Percentiles rank a stretch among this genome's conserved stretches.
Conservation (phyloP, 2,797 vertebrate genomes). For the Diceros bicornis region DNA sequence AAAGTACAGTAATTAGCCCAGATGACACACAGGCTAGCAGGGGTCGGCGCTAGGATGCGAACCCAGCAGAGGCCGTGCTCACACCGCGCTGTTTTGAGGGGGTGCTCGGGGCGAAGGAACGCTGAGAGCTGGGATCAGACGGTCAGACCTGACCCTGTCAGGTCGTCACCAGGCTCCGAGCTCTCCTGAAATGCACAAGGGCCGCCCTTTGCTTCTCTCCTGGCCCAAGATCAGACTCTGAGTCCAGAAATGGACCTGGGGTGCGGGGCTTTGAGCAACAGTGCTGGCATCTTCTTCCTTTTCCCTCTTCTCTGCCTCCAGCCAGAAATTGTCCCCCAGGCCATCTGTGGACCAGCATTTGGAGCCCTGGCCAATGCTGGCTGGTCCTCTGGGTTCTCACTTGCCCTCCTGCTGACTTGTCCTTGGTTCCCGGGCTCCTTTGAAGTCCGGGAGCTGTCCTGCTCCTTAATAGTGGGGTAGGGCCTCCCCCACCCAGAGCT, state of each 20-base stretch:
- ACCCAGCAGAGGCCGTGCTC: not conserved
- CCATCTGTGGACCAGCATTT: not conserved
- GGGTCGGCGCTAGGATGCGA: accelerated
- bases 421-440: not conserved
- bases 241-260: not conserved
- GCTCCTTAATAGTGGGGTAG: not conserved
- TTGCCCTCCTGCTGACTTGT: not conserved
- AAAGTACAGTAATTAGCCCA: not conserved
- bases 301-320: not conserved
- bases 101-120: not conserved
- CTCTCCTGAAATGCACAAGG: not conserved
- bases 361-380: not conserved
- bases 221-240: not conserved
- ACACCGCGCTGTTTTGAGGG: accelerated
- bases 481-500: not conserved
- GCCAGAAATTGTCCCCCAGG: not conserved
- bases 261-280: not conserved
- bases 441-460: not conserved
- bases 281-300: not conserved
- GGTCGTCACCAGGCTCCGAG: not conserved
- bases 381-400: not conserved
- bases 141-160: not conserved
- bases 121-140: accelerated
- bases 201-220: not conserved
- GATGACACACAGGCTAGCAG: not conserved